Evolutionary conservation across 92 coral and sea anemone genomes (phyloP).

Genomic region (Ricordea florida): DNA sequence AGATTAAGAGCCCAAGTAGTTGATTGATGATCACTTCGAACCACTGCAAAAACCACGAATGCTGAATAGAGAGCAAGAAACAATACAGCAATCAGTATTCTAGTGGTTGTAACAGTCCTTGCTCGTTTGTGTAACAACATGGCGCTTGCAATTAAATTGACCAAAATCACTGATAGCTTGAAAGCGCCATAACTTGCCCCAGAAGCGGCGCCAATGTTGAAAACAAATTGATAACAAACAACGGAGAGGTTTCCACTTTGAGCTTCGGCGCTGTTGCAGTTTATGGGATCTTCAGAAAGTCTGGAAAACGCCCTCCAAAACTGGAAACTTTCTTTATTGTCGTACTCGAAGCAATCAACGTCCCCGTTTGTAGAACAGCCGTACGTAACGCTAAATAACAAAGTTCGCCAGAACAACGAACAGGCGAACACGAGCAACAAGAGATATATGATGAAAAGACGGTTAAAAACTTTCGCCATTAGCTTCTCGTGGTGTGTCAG

Average conservation of each 20-base stretch:
- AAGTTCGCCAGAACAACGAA: conserved; percentile 11
- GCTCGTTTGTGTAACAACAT: conserved; percentile 15
- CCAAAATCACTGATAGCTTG: conserved; percentile 5
- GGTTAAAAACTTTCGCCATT: background rate
- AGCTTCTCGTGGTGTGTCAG: background rate
- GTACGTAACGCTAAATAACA: background rate
- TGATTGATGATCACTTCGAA: conserved; percentile 5
- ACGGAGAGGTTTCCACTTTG: conserved; percentile 24
- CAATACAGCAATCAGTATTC: background rate
- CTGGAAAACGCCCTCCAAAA: conserved; percentile 29
- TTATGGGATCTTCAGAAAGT: conserved; percentile 19
- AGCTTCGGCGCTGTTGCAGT: conserved; percentile 13
- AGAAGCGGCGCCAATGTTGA: conserved; percentile 21
- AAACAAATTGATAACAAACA: conserved; percentile 23
- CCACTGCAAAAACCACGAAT: background rate
- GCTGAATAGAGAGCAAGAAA: background rate
- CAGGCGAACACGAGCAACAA: background rate
- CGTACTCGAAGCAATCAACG: conserved; percentile 23
- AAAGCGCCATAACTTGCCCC: conserved; percentile 31
- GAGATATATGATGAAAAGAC: background rate
- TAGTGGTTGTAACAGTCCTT: background rate
- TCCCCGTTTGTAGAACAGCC: background rate
- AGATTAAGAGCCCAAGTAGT: background rate
- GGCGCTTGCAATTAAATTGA: conserved; percentile 2
- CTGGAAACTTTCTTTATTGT: conserved; percentile 3